These are phyloP conservation scores for Bostrychus sinensis DNA, from an alignment of 2,113 vertebrate genomes.

Conservation along the genomic window DNA sequence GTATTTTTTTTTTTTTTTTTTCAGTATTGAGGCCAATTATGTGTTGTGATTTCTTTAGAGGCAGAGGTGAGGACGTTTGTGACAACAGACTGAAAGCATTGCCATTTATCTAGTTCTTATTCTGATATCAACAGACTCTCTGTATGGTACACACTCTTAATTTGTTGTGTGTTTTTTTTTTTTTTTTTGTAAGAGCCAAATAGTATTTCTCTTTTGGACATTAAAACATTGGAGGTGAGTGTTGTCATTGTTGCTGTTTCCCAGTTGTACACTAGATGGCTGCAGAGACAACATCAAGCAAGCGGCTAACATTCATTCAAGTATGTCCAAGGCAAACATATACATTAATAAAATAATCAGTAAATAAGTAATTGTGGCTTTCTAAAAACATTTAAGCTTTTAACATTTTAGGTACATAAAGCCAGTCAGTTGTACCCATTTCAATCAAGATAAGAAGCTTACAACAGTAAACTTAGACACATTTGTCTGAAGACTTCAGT, in stretches of 20 bases:
- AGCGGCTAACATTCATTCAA: neutral
- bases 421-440: no score
- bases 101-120: slow-evolving; percentile 44
- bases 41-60: slow-evolving; percentile 38
- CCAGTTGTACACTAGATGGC: slow-evolving; percentile 1
- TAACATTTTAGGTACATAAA: no score
- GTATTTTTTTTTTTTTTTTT: no score
- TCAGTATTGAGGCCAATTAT: slow-evolving; percentile 59
- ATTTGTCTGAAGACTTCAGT: no score
- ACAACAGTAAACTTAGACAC: no score
- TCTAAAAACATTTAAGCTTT: no score
- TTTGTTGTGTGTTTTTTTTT: slow-evolving; percentile 21
- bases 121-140: slow-evolving; percentile 22
- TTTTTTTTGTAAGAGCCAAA: slow-evolving; percentile 36
- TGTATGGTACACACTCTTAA: slow-evolving; percentile 16
- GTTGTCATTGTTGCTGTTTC: slow-evolving; percentile 2
- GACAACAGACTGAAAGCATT: slow-evolving; percentile 23
- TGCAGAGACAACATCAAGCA: neutral
- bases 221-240: slow-evolving; percentile 45
- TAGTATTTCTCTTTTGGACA: slow-evolving; percentile 43
- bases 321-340: no score
- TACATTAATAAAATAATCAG: no score
- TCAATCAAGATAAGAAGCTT: no score
- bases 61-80: slow-evolving; percentile 16
- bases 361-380: no score